A percentile compares a stretch with the other conserved stretches of the same genome.
These are phyloP conservation scores for Acanthurus leucopareius DNA, from an alignment of 2,797 vertebrate genomes.

Conservation along the genomic window DNA sequence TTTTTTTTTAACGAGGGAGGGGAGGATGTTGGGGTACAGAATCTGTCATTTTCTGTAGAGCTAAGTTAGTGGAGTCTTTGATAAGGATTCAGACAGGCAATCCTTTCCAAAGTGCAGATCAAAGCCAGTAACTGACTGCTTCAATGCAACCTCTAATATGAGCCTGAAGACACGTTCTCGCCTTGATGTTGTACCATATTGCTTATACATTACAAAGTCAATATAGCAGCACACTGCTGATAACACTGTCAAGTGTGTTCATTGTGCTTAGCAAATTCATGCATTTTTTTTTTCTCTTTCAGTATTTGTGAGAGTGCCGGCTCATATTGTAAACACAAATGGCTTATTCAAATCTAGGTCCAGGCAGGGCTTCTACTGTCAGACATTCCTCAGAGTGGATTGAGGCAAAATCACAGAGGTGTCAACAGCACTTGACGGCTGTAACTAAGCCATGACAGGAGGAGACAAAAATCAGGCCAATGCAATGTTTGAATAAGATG, in stretches of 20 bases:
- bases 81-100: constrained; percentile 86
- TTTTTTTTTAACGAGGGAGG: constrained; percentile 6
- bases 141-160: constrained; percentile 85
- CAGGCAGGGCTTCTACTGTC: constrained; percentile 74
- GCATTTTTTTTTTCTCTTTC: constrained; percentile 56
- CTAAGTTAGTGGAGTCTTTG: constrained; percentile 81
- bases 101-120: constrained; percentile 88
- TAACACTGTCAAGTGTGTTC: constrained; percentile 82
- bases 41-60: constrained; percentile 81
- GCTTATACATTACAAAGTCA: constrained; percentile 85
- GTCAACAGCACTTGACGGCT: constrained; percentile 72
- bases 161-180: constrained; percentile 83
- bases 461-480: constrained; percentile 73
- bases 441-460: constrained; percentile 70
- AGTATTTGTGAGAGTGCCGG: constrained; percentile 77
- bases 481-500: constrained; percentile 50
- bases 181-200: constrained; percentile 85
- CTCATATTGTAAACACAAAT: constrained; percentile 86
- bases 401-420: constrained; percentile 79
- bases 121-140: constrained; percentile 85
- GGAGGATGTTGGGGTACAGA: constrained; percentile 62
- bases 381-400: constrained; percentile 75
- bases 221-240: constrained; percentile 80
- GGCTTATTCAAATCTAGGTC: constrained; percentile 86
- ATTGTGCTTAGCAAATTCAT: constrained; percentile 83